Conservation (phyloP, 2,797 vertebrate genomes). For the Sebastes kiyomatsui region DNA sequence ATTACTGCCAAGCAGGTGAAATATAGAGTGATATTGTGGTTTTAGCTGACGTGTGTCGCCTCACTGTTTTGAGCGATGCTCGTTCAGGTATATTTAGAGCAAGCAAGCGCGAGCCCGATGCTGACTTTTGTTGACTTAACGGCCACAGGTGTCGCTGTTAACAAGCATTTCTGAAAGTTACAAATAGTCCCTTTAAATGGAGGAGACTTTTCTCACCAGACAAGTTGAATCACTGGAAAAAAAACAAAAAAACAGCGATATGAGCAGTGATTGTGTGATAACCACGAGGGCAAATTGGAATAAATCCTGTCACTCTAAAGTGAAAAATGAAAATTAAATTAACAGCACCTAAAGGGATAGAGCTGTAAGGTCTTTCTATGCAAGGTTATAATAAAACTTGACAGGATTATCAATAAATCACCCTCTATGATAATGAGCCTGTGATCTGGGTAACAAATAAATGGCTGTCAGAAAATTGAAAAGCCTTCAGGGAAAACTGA, state of each 20-base stretch:
- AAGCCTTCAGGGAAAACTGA: conserved; percentile 13
- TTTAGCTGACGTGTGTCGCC: too few species aligned
- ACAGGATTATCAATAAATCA: conserved; percentile 34
- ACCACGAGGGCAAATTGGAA: not conserved
- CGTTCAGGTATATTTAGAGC: too few species aligned
- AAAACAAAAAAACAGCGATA: not conserved
- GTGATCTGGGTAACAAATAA: conserved; percentile 36
- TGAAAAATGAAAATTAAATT: not conserved
- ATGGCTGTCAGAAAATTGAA: conserved; percentile 17
- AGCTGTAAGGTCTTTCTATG: not conserved
- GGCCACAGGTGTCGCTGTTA: too few species aligned
- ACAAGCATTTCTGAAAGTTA: too few species aligned
- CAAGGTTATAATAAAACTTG: conserved; percentile 12
- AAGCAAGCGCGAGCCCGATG: too few species aligned
- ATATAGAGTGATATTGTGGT: too few species aligned
- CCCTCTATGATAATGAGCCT: conserved; percentile 5
- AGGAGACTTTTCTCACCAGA: too few species aligned
- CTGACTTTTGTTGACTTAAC: too few species aligned
- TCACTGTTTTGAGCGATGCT: too few species aligned
- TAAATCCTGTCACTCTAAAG: not conserved
- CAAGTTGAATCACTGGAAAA: too few species aligned
- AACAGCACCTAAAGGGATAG: not conserved
- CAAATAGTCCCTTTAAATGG: too few species aligned
- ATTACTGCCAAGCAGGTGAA: too few species aligned
- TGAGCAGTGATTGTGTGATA: not conserved